phyloP scores from a whole-genome alignment of 2,888 invertebrate species.

The Pherbina coryleti region DNA sequence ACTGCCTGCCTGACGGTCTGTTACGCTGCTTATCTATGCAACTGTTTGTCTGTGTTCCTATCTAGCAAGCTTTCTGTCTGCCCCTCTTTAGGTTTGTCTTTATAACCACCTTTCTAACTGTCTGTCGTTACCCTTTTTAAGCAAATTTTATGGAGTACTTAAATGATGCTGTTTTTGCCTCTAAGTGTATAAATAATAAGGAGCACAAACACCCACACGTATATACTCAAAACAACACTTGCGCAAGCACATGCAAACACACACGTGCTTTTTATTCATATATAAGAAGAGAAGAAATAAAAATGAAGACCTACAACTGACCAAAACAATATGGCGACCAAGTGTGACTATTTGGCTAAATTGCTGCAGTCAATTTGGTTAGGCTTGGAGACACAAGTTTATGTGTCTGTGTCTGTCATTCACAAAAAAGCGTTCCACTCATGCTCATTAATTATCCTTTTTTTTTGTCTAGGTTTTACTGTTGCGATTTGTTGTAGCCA shows the following conservation, averaged over 20 bases:
- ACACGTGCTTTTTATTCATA: neutral
- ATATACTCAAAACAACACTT: neutral
- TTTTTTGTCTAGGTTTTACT: neutral
- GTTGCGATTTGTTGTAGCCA: neutral
- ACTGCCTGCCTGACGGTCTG: neutral
- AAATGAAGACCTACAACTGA: neutral
- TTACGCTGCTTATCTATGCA: neutral
- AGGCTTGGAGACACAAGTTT: neutral
- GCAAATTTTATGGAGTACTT: slow-evolving; percentile 22
- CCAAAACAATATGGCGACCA: neutral
- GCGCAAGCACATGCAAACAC: neutral
- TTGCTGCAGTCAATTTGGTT: neutral
- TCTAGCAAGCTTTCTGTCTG: neutral
- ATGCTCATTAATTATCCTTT: slow-evolving; percentile 33
- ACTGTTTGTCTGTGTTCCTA: neutral
- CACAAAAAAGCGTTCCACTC: neutral
- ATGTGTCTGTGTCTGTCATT: neutral
- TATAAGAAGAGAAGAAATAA: neutral
- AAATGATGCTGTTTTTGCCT: neutral
- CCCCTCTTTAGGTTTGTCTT: neutral
- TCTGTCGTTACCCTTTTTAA: slow-evolving; percentile 22
- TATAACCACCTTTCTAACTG: neutral
- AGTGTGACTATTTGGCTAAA: slow-evolving; percentile 4
- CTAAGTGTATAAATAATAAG: slow-evolving; percentile 7
- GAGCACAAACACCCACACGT: neutral